Base-by-base conservation (phyloP, 2,888 invertebrate species). In the Andrena bucephala region DNA sequence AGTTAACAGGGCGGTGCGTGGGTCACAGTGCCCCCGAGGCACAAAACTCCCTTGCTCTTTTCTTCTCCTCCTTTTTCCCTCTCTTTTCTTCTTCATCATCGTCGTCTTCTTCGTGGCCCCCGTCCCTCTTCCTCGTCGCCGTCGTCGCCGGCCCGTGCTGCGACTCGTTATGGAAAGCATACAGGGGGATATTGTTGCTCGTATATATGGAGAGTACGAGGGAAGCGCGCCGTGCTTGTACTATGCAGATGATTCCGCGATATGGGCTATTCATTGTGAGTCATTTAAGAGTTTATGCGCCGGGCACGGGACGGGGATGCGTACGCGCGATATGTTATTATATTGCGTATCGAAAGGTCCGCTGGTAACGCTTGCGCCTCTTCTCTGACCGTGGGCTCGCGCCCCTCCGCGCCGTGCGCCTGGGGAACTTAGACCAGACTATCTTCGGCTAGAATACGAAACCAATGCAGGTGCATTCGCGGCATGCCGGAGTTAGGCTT, bases 241-340 rank as follows among this genome's bases (percentile, higher is more conserved):
- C 92, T 92, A 92, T 92, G 92, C 92, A 93, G 93, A 93, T 93
- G 92, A 92, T 92, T 92, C 88, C 89, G 85, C 91, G 93, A 93
- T 93, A 92, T 90, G 89, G 90, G 86, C 92, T 91, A 92, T 92
- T 92, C 92, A 92, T 91, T 92, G 92, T 89, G 92, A 92, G 90
- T 92, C 91, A 92, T 92, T 92, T 91, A 87, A 90, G 90, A 90
- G 87, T 90, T 90, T 92, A 90, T 90, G 88, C 89, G 88, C 80
- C 85, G 87, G 88, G 77, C 87, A 90, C 65, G 63, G 72, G 73
- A 70, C 85, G 76, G 62, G 83, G 78, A 48, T 69, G 79, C 77
- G 74, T 76, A 78, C 80, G 82, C 85, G 88, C 84, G 88, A 90
- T 90, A 87, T 89, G 84, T 89, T 91, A 89, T 89, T 89, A 90